These are phyloP conservation scores for Lepidochrysops patricia DNA, from an alignment of 2,888 invertebrate genomes.

Conservation along the genomic window DNA sequence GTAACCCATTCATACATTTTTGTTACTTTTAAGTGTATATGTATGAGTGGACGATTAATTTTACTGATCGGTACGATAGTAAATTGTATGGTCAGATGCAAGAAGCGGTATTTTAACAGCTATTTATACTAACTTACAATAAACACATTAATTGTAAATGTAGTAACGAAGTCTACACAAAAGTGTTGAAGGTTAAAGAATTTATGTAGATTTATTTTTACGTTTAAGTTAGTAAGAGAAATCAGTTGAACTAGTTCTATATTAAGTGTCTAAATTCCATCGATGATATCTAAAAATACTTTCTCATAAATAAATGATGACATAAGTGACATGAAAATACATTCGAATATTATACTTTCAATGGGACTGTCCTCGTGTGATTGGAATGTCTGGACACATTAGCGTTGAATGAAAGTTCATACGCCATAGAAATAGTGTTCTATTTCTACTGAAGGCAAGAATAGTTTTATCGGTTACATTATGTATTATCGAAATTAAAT, in stretches of 20 bases:
- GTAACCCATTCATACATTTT: not conserved
- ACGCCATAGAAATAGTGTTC: not conserved
- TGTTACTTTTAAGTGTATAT: not conserved
- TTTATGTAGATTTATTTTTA: no score
- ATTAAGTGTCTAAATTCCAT: not conserved
- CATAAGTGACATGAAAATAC: not conserved
- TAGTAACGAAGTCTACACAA: no score
- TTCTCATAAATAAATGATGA: not conserved
- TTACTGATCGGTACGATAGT: not conserved
- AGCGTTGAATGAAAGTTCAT: slow-evolving; percentile 2
- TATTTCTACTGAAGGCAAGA: not conserved
- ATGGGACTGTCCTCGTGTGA: not conserved
- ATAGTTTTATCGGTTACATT: not conserved
- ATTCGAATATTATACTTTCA: not conserved
- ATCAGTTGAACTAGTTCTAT: no score
- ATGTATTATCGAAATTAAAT: not conserved
- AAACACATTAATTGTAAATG: no score
- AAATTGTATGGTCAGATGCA: not conserved
- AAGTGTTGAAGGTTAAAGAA: no score
- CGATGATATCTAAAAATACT: not conserved
- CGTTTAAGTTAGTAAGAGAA: no score
- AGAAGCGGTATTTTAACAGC: not conserved
- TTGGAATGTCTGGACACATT: slow-evolving; percentile 5
- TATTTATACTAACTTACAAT: not conserved
- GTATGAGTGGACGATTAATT: not conserved